Evolutionary conservation across 2,888 invertebrate species (phyloP), one percentile per base, ranked within the genome.

Genomic region (Linnaemya vulpina): DNA sequence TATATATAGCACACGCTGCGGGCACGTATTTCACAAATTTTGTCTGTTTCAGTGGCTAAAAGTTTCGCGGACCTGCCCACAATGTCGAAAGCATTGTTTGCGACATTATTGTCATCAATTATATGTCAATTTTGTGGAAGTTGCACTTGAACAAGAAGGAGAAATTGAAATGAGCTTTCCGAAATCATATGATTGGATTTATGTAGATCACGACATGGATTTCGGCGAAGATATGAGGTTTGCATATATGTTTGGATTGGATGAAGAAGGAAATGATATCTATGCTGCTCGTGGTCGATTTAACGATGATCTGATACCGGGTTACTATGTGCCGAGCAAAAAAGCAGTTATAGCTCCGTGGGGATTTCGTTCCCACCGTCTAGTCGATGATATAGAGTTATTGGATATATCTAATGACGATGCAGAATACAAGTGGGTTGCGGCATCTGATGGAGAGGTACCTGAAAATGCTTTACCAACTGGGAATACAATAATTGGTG

Each of bases 21-120:
- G 90, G 0, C 91, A 91, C 82, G 86, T 91, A 38, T 91, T 91
- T 40, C 90, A 91, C 58, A 88, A 87, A 63, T 73, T 81, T 1
- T 91, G 90, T 17, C 79, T 91, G 0, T 87, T 80, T 17, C 89
- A 88, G 1, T 91, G 90, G 90, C 76, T 91, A 0, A 49, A 38
- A 43, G 51, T 86, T 22, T 87, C 90, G 0, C 40, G 11, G 0
- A 89, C 87, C 9, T 91, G 90, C n/a, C 90, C 90, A 0, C 90
- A 91, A 35, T 91, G 90, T 53, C 88, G 90, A 0, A 80, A 87
- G 1, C 13, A 68, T 7, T 91, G 90, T 20, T 80, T 88, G 30
- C 86, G 84, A 1, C 79, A 83, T 13, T 86, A 87, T 0, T 87
- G 89, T 0, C 90, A 89, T 81, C 89, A 88, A 3, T 86, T 91